A percentile compares a stretch with the other conserved stretches of the same genome.
Conservation (phyloP, 2,888 invertebrate genomes). For the Synergus itoensis region DNA sequence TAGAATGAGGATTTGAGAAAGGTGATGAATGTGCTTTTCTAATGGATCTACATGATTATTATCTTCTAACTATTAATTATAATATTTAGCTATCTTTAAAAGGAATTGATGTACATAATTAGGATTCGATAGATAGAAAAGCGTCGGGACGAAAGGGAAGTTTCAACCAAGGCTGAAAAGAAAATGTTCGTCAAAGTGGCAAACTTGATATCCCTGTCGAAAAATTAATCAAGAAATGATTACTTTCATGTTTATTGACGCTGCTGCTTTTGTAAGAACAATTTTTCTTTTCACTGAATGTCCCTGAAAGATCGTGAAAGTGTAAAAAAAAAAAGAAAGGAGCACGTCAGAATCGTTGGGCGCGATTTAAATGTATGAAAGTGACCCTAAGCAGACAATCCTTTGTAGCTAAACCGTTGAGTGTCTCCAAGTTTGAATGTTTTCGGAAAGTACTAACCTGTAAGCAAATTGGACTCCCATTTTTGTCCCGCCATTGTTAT, state of each 20-base stretch:
- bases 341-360: conserved; percentile 10
- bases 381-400: conserved; percentile 71
- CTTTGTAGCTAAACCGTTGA: conserved; percentile 65
- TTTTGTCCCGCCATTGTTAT: conserved; percentile 43
- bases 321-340: background rate
- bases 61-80: conserved; percentile 56
- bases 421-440: conserved; percentile 58
- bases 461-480: conserved; percentile 57
- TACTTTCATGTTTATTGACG: background rate
- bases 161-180: conserved; percentile 31
- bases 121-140: conserved; percentile 61
- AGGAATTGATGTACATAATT: conserved; percentile 75
- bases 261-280: background rate
- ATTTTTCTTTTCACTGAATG: background rate
- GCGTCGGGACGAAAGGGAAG: conserved; percentile 52
- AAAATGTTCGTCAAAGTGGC: conserved; percentile 11
- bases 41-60: conserved; percentile 46
- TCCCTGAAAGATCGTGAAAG: background rate
- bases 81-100: conserved; percentile 66
- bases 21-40: conserved; percentile 50
- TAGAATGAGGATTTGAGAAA: conserved; percentile 48
- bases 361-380: conserved; percentile 59
- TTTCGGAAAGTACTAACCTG: conserved; percentile 72
- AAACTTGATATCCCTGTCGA: background rate
- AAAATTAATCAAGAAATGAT: background rate